Conservation (phyloP, 1,140 invertebrate genomes). For the Philotrypesis tridentata region DNA sequence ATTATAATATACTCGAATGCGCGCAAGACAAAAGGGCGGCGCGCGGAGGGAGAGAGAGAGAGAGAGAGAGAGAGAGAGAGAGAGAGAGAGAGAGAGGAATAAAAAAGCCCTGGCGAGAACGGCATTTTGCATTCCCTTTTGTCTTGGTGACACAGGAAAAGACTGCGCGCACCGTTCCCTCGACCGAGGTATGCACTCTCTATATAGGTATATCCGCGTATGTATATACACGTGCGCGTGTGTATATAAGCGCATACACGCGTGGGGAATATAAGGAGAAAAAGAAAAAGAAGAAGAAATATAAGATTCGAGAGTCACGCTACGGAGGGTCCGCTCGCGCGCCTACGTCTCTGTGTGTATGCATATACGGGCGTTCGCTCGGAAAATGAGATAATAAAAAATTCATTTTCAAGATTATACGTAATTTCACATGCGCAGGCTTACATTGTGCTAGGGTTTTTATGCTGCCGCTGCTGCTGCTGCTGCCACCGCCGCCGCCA, state of each 20-base stretch:
- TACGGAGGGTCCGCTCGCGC: neutral
- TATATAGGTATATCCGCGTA: too few species aligned
- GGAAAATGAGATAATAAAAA: conserved; percentile 27
- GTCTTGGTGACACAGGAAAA: conserved; percentile 19
- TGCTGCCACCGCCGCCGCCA: too few species aligned
- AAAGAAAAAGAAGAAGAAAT: neutral
- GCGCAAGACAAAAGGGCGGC: neutral
- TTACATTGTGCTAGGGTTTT: neutral
- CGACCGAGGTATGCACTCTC: neutral
- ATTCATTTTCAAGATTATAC: neutral
- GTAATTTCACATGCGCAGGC: neutral
- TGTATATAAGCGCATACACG: neutral
- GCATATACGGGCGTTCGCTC: neutral
- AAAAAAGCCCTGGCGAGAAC: neutral
- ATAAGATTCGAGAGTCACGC: neutral
- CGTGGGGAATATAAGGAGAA: neutral
- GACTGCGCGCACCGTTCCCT: neutral
- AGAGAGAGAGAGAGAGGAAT: neutral
- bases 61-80: too few species aligned
- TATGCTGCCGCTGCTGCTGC: too few species aligned
- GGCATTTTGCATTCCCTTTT: conserved; percentile 14
- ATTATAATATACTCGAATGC: neutral
- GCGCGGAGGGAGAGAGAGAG: neutral
- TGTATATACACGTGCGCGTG: too few species aligned
- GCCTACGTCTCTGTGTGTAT: too few species aligned